Evolutionary conservation across 2,113 vertebrate genomes (phyloP).

Genomic region (Glaucomys volans): DNA sequence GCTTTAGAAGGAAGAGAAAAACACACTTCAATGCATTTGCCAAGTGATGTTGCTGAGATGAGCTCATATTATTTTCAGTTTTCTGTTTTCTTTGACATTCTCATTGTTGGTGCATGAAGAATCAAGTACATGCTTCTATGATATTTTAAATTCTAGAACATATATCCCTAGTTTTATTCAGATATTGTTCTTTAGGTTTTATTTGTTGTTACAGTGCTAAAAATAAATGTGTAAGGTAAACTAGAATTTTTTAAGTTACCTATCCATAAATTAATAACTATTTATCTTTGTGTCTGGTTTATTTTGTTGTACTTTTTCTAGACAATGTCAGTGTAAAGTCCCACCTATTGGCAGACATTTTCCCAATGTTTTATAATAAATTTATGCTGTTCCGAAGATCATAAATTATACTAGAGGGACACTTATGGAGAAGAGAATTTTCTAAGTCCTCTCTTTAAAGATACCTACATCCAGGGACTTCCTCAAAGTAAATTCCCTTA

Average conservation of each 20-base stretch:
- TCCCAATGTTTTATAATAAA: neutral
- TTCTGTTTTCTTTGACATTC: neutral
- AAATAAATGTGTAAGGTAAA: neutral
- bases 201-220: neutral
- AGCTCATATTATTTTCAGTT: neutral
- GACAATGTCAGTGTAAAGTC: neutral
- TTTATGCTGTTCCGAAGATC: neutral
- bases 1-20: neutral
- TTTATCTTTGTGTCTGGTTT: neutral
- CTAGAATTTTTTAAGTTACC: neutral
- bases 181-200: neutral
- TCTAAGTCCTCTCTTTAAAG: conserved; percentile 18
- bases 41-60: neutral
- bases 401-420: neutral
- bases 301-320: conserved; percentile 4
- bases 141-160: conserved; percentile 32
- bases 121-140: neutral
- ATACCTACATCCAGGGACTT: conserved; percentile 18
- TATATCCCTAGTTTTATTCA: conserved; percentile 18
- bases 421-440: neutral
- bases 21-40: neutral
- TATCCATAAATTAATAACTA: neutral
- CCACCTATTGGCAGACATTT: neutral
- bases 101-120: neutral
- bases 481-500: conserved; percentile 13